These are phyloP conservation scores for Lycocerus yunnanus DNA, from an alignment of 2,888 invertebrate genomes.

Conservation along the genomic window DNA sequence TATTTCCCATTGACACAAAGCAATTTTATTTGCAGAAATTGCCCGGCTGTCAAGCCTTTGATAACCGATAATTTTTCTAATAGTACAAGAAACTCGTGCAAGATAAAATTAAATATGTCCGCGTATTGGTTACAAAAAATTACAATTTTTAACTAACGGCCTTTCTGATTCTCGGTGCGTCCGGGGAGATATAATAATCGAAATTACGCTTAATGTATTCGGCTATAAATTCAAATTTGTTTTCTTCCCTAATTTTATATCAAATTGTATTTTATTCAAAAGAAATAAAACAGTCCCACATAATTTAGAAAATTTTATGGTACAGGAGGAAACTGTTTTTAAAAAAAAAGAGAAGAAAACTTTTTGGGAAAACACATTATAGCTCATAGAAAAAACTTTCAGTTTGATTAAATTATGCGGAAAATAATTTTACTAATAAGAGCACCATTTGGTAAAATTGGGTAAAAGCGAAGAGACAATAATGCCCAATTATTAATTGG, in stretches of 20 bases:
- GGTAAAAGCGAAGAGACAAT: slow-evolving; percentile 8
- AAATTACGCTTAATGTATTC: no score
- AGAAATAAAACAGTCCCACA: background rate
- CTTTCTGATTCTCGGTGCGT: no score
- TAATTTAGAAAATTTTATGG: background rate
- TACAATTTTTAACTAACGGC: no score
- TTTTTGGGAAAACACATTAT: background rate
- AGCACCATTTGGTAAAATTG: background rate
- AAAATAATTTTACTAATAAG: background rate
- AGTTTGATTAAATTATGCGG: slow-evolving; percentile 1
- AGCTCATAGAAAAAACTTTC: background rate
- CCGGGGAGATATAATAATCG: no score
- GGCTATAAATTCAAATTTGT: background rate
- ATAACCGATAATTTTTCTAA: no score
- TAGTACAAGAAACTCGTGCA: no score
- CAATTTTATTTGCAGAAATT: no score
- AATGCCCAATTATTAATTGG: slow-evolving; percentile 24
- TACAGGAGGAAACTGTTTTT: background rate
- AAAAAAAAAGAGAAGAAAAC: background rate
- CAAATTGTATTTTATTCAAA: background rate
- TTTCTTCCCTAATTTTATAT: background rate
- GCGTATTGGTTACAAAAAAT: no score
- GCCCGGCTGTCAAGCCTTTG: no score
- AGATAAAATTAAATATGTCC: no score
- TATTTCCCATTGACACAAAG: no score